Percentiles rank a stretch among this genome's conserved stretches.
These are phyloP conservation scores for Ceratina japonica DNA, from an alignment of 1,140 invertebrate species.

Conservation along the genomic window DNA sequence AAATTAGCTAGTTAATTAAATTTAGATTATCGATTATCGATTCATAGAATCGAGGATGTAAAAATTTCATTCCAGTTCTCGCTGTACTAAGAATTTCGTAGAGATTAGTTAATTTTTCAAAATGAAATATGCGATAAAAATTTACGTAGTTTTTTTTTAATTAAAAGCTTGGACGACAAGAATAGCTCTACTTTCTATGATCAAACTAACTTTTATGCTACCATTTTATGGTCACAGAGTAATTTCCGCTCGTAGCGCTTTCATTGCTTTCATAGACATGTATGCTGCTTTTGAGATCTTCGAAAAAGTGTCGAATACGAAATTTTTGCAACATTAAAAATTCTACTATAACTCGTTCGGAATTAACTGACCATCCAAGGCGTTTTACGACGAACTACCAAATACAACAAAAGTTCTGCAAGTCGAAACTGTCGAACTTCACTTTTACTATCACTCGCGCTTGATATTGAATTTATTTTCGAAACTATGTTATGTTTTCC, in stretches of 20 bases:
- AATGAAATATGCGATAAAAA: background rate
- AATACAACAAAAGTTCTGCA: too few relatives aligned
- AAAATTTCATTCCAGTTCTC: background rate
- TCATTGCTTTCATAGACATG: constrained; percentile 44
- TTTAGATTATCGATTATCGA: background rate
- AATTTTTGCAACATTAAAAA: background rate
- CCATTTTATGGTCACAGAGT: constrained; percentile 36
- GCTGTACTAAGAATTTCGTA: background rate
- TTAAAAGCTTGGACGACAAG: background rate
- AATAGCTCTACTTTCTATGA: background rate
- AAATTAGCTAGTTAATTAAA: background rate
- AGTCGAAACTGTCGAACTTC: too few relatives aligned
- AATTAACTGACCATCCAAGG: constrained; percentile 4
- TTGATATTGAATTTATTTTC: too few relatives aligned
- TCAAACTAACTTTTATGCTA: constrained; percentile 6
- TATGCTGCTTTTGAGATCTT: constrained; percentile 34
- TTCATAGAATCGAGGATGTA: background rate
- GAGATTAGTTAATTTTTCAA: background rate
- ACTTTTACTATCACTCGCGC: too few relatives aligned
- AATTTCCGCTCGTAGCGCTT: constrained; percentile 41
- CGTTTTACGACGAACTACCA: background rate
- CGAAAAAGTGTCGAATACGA: background rate
- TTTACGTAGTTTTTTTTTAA: constrained; percentile 17
- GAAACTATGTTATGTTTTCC: too few relatives aligned
- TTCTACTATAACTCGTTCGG: background rate